Conservation (phyloP, 2,113 vertebrate species). For the Deroptyus accipitrinus region DNA sequence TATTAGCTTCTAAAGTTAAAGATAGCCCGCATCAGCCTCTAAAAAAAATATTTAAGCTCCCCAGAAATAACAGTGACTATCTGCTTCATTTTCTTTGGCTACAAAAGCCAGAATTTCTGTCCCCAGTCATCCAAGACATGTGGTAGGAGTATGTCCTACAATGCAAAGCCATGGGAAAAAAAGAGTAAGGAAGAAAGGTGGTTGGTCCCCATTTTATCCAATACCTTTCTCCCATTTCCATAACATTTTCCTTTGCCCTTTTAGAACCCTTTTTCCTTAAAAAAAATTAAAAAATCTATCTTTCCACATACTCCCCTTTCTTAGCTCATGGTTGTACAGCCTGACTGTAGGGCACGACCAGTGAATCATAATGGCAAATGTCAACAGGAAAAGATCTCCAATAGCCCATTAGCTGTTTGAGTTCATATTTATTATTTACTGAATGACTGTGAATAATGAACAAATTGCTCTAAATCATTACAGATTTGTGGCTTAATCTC, state of each 20-base stretch:
- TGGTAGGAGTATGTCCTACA: not conserved
- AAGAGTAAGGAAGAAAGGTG: not conserved
- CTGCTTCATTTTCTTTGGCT: not conserved
- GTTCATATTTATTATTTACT: conserved; percentile 55
- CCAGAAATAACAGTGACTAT: not conserved
- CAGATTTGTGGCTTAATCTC: conserved; percentile 8
- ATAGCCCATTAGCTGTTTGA: conserved; percentile 49
- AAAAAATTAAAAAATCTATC: not conserved
- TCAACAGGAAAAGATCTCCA: conserved; percentile 50
- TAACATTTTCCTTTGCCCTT: not conserved
- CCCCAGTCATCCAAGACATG: not conserved
- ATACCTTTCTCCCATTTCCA: not conserved
- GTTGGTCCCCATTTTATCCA: not conserved
- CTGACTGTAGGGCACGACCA: not conserved
- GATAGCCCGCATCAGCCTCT: not conserved
- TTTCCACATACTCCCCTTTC: not conserved
- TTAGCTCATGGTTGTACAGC: not conserved
- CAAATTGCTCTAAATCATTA: conserved; percentile 44
- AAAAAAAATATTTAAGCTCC: not conserved
- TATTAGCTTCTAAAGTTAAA: not conserved
- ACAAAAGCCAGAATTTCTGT: not conserved
- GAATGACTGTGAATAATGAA: conserved; percentile 49
- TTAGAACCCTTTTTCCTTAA: not conserved
- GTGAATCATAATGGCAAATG: conserved; percentile 52
- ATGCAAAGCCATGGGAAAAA: not conserved